These are phyloP conservation scores for Pemphredon lugubris DNA, from an alignment of 2,888 invertebrate species.

Conservation along the genomic window DNA sequence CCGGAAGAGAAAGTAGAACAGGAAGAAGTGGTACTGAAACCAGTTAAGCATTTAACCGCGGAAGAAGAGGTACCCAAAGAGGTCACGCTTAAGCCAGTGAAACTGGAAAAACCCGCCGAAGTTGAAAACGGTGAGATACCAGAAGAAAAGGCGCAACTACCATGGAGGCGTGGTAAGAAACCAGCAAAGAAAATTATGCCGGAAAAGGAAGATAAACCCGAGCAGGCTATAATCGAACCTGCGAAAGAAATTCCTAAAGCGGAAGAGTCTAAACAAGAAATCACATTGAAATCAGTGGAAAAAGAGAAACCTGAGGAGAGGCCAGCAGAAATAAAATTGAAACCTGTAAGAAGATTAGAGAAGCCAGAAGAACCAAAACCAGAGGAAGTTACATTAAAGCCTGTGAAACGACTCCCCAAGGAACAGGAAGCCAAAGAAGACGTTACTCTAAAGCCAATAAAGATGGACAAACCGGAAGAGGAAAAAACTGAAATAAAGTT, in stretches of 20 bases:
- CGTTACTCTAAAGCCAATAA: conserved; percentile 71
- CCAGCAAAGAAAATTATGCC: conserved; percentile 18
- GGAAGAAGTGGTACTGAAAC: conserved; percentile 68
- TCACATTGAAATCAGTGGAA: conserved; percentile 48
- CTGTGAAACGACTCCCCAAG: conserved; percentile 42
- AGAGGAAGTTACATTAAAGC: conserved; percentile 64
- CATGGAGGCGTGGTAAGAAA: conserved; percentile 66
- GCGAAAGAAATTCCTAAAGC: conserved; percentile 72
- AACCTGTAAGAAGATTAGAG: conserved; percentile 54
- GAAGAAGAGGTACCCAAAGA: conserved; percentile 69
- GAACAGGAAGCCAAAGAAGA: conserved; percentile 58
- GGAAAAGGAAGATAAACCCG: conserved; percentile 1
- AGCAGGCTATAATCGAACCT: conserved; percentile 67
- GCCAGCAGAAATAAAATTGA: conserved; percentile 48
- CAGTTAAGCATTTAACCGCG: conserved; percentile 74
- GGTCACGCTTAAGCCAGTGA: neutral
- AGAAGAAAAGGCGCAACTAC: conserved; percentile 45
- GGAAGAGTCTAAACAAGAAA: conserved; percentile 78
- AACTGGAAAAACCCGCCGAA: conserved; percentile 64
- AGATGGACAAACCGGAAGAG: conserved; percentile 36
- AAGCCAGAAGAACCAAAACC: conserved; percentile 56
- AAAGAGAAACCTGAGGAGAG: conserved; percentile 38
- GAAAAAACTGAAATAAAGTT: conserved; percentile 63
- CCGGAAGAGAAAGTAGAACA: conserved; percentile 60
- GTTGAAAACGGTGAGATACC: conserved; percentile 23